These are phyloP conservation scores for Drosophila koepferae DNA, from an alignment of 2,888 invertebrate genomes.

Conservation along the genomic window DNA sequence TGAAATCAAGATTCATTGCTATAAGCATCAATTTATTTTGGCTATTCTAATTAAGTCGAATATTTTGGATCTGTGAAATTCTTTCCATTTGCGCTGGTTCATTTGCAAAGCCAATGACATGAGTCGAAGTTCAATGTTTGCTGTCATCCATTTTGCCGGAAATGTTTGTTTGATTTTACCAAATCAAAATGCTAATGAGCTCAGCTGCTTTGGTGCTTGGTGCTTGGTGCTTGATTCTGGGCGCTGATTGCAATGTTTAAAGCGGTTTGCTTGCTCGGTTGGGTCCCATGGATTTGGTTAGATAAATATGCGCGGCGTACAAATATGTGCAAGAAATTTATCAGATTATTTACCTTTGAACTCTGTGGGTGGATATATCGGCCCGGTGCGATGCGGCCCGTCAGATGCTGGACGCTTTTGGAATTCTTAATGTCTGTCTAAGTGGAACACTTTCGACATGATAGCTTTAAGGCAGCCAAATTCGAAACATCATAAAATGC, in stretches of 20 bases:
- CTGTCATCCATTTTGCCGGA: conserved; percentile 51
- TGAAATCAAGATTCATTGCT: not conserved
- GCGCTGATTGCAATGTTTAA: conserved; percentile 52
- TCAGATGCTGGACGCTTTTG: conserved; percentile 43
- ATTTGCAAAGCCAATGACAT: conserved; percentile 54
- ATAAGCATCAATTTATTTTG: not conserved
- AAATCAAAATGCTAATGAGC: conserved; percentile 74
- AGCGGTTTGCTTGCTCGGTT: conserved; percentile 39
- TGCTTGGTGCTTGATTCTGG: conserved; percentile 21
- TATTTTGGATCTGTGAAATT: conserved; percentile 1
- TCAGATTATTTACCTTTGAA: conserved; percentile 77
- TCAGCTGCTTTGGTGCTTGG: conserved; percentile 31
- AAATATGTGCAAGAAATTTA: conserved; percentile 46
- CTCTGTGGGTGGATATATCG: conserved; percentile 38
- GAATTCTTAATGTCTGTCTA: conserved; percentile 59
- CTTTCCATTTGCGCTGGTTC: conserved; percentile 1
- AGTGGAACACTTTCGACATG: conserved; percentile 44
- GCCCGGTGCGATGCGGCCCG: conserved; percentile 12
- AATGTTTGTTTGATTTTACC: conserved; percentile 64
- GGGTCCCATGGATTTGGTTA: conserved; percentile 28
- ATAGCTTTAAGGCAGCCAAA: conserved; percentile 64
- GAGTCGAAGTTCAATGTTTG: conserved; percentile 54
- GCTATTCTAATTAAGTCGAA: not conserved
- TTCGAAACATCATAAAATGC: conserved; percentile 45
- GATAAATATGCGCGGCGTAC: conserved; percentile 40